These are phyloP conservation scores for Protophormia terraenovae DNA, from an alignment of 2,888 invertebrate species.

Conservation along the genomic window DNA sequence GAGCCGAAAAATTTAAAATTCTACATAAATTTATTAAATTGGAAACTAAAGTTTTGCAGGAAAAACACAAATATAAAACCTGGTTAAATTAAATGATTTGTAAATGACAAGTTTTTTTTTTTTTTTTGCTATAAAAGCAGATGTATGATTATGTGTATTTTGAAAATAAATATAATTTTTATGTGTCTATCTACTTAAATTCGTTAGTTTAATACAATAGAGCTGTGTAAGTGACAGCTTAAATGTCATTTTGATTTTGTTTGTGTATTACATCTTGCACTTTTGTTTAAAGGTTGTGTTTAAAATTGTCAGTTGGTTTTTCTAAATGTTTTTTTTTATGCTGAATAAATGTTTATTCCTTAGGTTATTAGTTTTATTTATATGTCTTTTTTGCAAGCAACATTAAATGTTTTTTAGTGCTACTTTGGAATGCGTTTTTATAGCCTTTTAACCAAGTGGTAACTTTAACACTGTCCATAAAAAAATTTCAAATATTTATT, in stretches of 20 bases:
- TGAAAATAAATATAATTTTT: background rate
- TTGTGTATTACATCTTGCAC: conserved; percentile 5
- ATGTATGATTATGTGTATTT: background rate
- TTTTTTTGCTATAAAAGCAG: too few species aligned
- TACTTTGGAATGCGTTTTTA: conserved; percentile 16
- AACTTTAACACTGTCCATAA: background rate
- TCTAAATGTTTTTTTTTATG: background rate
- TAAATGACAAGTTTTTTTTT: background rate
- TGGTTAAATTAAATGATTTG: background rate
- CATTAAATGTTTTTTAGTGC: background rate
- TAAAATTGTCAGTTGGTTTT: conserved; percentile 42
- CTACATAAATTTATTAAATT: background rate
- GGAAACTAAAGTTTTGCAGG: background rate
- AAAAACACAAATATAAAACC: background rate
- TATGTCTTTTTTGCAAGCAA: background rate
- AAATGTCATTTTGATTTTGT: conserved; percentile 68
- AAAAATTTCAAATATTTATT: conserved; percentile 33
- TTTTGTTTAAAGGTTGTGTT: conserved; percentile 34
- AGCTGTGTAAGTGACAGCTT: conserved; percentile 65
- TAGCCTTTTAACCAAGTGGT: background rate
- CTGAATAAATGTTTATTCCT: background rate
- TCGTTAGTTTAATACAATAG: conserved; percentile 56
- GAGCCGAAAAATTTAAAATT: conserved; percentile 9
- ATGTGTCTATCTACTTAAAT: conserved; percentile 22
- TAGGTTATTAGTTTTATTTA: background rate